phyloP scores from a whole-genome alignment of 2,797 vertebrate species.

The Brachymystax lenok region DNA sequence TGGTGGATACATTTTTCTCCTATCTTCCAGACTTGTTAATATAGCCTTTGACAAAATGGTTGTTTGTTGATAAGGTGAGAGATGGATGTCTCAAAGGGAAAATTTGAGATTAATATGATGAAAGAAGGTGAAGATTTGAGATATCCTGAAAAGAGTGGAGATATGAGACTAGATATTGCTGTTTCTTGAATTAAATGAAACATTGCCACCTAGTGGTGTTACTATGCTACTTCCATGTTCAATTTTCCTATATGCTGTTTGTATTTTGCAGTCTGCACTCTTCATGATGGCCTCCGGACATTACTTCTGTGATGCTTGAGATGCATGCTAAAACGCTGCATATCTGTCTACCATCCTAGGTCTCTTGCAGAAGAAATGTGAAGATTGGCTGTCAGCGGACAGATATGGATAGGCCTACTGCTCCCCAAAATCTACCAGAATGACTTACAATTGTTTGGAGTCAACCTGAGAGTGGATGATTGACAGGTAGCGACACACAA shows the following conservation, averaged over 20 bases:
- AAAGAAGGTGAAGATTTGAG: neutral
- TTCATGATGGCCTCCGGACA: neutral
- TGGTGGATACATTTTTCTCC: neutral
- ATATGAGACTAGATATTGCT: neutral
- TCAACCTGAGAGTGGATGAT: too few relatives aligned
- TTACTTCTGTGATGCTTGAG: neutral
- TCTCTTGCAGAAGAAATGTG: neutral
- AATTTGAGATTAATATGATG: neutral
- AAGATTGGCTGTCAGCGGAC: neutral
- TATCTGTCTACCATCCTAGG: neutral
- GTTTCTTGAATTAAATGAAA: neutral
- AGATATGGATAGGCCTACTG: too few relatives aligned
- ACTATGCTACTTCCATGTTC: neutral
- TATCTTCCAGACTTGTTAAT: neutral
- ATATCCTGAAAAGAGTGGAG: neutral
- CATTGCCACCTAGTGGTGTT: conserved; percentile 13
- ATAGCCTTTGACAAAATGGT: conserved; percentile 3
- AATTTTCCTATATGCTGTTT: neutral
- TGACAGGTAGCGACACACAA: too few relatives aligned
- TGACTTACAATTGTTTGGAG: too few relatives aligned
- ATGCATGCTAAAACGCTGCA: neutral
- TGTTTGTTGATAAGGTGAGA: conserved; percentile 4
- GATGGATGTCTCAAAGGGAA: neutral
- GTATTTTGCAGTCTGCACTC: neutral
- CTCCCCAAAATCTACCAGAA: too few relatives aligned